Conservation (phyloP, 1,140 invertebrate species). For the Formica selysi region DNA sequence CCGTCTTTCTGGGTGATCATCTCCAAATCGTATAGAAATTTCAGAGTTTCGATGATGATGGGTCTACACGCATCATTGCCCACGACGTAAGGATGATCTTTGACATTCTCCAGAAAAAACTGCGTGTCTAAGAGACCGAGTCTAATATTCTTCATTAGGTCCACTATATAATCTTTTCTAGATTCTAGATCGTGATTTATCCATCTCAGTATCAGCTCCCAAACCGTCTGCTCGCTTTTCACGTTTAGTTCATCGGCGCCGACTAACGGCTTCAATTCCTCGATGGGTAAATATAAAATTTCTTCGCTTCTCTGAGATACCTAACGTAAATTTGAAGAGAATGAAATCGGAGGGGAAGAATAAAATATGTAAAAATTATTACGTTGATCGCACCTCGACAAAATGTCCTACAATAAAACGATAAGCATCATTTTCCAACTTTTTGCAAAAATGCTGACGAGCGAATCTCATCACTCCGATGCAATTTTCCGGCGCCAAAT, state of each 20-base stretch:
- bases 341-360: not conserved
- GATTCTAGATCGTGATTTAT: conserved; percentile 88
- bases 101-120: conserved; percentile 91
- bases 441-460: conserved; percentile 90
- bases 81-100: conserved; percentile 89
- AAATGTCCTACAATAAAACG: conserved; percentile 92
- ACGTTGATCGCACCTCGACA: conserved; percentile 86
- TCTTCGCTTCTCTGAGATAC: conserved; percentile 90
- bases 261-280: conserved; percentile 91
- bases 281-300: conserved; percentile 90
- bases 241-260: conserved; percentile 90
- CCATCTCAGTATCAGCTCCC: conserved; percentile 89
- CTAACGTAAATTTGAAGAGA: conserved; percentile 46
- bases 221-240: conserved; percentile 89
- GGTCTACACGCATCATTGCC: conserved; percentile 89
- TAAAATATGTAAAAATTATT: not conserved
- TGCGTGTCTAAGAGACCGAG: conserved; percentile 94
- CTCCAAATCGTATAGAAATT: conserved; percentile 92
- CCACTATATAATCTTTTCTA: conserved; percentile 89
- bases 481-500: conserved; percentile 91
- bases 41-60: conserved; percentile 91
- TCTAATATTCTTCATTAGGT: conserved; percentile 93
- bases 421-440: conserved; percentile 90
- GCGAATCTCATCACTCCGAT: conserved; percentile 94
- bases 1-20: conserved; percentile 89